Conservation (phyloP, 2,113 vertebrate genomes). For the Pogona vitticeps region DNA sequence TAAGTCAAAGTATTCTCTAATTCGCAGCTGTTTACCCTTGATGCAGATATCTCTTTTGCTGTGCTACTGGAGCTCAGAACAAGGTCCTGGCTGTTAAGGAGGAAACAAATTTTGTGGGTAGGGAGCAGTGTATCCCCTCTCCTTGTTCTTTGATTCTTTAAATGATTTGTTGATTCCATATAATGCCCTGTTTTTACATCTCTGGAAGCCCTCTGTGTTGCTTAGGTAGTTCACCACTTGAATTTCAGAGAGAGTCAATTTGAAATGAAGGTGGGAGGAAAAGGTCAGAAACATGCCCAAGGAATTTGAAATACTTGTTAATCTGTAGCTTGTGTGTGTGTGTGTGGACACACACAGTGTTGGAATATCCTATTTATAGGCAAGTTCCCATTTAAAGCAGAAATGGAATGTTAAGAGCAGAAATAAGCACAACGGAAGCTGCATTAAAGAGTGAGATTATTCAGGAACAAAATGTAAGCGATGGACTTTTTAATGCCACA, state of each 20-base stretch:
- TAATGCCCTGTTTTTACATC: neutral
- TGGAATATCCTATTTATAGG: conserved; percentile 8
- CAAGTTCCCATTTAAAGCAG: neutral
- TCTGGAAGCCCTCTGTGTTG: conserved; percentile 23
- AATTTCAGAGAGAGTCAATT: conserved; percentile 45
- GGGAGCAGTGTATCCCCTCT: too few species aligned
- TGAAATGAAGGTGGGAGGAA: conserved; percentile 26
- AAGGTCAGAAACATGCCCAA: conserved; percentile 20
- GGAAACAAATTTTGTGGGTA: neutral
- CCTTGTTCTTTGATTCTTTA: neutral
- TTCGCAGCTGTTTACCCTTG: too few species aligned
- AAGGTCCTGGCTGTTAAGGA: neutral
- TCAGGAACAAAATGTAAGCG: conserved; percentile 13
- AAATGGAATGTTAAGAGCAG: neutral
- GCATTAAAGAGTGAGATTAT: conserved; percentile 18
- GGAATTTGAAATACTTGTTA: conserved; percentile 34
- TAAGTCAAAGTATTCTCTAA: too few species aligned
- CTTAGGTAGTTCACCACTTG: neutral
- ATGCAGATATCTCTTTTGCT: too few species aligned
- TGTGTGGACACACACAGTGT: neutral
- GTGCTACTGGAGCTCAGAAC: too few species aligned
- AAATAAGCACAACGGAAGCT: conserved; percentile 47
- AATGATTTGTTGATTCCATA: neutral
- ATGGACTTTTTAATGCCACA: conserved; percentile 38
- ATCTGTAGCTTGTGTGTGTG: neutral